Percentiles rank a stretch among this genome's conserved stretches.
phyloP scores from a whole-genome alignment of 1,140 invertebrate genomes.

The Calosoma granatense region DNA sequence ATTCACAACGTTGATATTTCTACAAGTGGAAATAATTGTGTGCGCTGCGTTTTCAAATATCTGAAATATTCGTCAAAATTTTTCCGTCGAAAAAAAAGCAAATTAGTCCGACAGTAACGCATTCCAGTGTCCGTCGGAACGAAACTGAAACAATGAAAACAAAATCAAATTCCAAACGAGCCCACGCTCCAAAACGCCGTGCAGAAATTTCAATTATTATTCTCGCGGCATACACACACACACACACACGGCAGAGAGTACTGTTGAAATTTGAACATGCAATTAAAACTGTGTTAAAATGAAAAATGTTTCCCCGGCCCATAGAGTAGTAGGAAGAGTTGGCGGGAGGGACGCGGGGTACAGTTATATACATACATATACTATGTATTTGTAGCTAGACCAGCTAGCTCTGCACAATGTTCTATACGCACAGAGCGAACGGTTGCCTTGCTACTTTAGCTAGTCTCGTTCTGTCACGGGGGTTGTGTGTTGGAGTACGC shows the following conservation, averaged over 20 bases:
- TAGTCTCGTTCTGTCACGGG: background rate
- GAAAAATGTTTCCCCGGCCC: background rate
- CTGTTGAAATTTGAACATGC: slow-evolving; percentile 4
- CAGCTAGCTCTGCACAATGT: background rate
- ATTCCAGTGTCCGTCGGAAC: slow-evolving; percentile 3
- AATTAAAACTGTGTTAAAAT: slow-evolving; percentile 8
- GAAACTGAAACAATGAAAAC: slow-evolving; percentile 8
- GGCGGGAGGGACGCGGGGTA: too few relatives aligned
- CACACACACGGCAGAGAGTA: too few relatives aligned
- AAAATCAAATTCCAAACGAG: background rate
- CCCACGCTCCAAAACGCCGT: background rate
- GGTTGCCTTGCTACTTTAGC: too few relatives aligned
- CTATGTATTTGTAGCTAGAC: background rate
- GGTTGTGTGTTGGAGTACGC: background rate
- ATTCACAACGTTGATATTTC: background rate
- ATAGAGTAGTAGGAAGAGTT: too few relatives aligned
- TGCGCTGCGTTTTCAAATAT: background rate
- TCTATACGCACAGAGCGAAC: background rate
- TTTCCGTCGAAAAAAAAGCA: background rate
- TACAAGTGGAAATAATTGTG: background rate
- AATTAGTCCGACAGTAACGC: background rate
- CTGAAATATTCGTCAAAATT: slow-evolving; percentile 8
- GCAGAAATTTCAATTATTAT: slow-evolving; percentile 6
- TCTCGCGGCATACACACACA: background rate
- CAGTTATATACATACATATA: background rate